phyloP scores from a whole-genome alignment of 2,113 vertebrate genomes.

The Odontophorus gujanensis region DNA sequence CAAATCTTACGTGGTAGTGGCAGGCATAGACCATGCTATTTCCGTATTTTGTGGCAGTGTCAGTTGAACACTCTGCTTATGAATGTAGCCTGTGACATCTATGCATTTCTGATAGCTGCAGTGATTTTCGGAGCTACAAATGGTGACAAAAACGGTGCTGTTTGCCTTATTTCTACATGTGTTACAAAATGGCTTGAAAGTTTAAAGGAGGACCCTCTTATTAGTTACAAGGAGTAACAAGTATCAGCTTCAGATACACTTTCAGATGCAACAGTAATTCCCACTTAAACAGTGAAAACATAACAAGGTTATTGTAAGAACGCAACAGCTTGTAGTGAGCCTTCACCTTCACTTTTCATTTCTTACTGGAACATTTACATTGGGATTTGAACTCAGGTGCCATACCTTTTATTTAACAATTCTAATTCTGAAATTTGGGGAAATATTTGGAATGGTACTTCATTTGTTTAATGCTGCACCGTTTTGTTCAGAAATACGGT shows the following conservation, averaged over 20 bases:
- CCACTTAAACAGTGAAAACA: not conserved
- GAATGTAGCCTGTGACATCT: not conserved
- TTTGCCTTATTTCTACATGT: not conserved
- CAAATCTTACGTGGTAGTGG: not conserved
- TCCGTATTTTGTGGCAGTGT: not conserved
- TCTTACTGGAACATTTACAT: not conserved
- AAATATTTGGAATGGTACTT: not conserved
- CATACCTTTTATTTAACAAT: not conserved
- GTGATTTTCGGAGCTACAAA: not conserved
- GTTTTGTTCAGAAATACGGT: not conserved
- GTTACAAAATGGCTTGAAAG: not conserved
- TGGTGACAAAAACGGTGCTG: not conserved
- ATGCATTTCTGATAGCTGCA: not conserved
- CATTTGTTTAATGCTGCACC: not conserved
- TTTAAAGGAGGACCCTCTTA: not conserved
- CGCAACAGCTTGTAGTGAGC: not conserved
- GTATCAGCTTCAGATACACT: not conserved
- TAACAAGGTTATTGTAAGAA: not conserved
- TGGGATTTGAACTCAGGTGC: not conserved
- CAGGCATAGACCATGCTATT: not conserved
- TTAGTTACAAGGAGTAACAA: rapidly evolving
- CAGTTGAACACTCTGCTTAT: not conserved
- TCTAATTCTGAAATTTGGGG: not conserved
- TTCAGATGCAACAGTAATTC: not conserved
- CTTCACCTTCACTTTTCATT: not conserved